These are phyloP conservation scores for Nasua narica DNA, from an alignment of 2,797 vertebrate species.

Conservation along the genomic window DNA sequence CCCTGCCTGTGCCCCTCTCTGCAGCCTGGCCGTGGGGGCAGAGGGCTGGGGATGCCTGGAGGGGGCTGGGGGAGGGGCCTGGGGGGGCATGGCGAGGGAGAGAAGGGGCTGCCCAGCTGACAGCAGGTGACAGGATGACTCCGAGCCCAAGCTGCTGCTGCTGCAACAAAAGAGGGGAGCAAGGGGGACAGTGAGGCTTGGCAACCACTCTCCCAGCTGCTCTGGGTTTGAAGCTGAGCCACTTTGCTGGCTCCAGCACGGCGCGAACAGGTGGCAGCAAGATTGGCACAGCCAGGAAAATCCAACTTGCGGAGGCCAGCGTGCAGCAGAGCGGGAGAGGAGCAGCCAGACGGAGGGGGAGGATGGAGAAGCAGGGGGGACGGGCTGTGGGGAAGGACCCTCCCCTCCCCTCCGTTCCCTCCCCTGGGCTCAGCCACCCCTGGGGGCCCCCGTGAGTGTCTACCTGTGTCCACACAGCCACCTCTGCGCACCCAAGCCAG, in stretches of 20 bases:
- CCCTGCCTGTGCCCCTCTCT: not conserved
- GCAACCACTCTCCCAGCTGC: conserved; percentile 71
- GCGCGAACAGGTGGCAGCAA: conserved; percentile 76
- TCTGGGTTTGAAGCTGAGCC: conserved; percentile 74
- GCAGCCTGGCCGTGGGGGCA: not conserved
- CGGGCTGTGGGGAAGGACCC: not conserved
- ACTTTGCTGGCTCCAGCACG: conserved; percentile 69
- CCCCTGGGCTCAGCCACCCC: not conserved
- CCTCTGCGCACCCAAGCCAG: not conserved
- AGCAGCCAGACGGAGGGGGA: conserved; percentile 27
- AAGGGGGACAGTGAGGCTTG: conserved; percentile 28
- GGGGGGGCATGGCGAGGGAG: rapidly evolving
- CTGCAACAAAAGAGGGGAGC: conserved; percentile 25
- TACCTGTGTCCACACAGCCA: rapidly evolving
- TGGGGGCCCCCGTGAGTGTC: rapidly evolving
- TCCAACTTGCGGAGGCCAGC: conserved; percentile 68
- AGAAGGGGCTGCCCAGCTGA: conserved; percentile 20
- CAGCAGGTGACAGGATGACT: conserved; percentile 62
- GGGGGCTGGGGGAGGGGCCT: not conserved
- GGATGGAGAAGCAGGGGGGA: not conserved
- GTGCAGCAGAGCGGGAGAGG: conserved; percentile 42
- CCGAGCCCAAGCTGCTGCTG: not conserved
- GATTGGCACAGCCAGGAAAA: conserved; percentile 72
- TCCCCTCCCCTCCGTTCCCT: not conserved
- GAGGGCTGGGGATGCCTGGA: not conserved